Evolutionary conservation across 1,140 invertebrate species (phyloP).

Genomic region (Amyelois transitella): DNA sequence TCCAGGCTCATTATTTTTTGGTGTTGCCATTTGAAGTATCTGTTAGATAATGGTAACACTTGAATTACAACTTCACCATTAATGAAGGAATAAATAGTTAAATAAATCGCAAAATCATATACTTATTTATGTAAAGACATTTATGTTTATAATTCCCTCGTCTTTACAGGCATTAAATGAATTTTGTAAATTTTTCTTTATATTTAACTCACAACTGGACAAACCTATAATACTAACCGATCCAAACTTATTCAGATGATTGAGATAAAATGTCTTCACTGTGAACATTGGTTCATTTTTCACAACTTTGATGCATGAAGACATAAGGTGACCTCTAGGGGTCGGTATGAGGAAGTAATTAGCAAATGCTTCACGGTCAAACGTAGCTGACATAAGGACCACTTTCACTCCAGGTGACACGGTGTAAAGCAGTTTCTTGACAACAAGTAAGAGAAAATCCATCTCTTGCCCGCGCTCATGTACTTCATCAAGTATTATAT

Average conservation of each 20-base stretch:
- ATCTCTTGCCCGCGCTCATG: conserved; percentile 97
- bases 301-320: conserved; percentile 79
- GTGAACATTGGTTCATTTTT: conserved; percentile 63
- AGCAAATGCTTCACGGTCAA: conserved; percentile 83
- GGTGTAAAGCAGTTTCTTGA: conserved; percentile 86
- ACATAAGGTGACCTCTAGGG: conserved; percentile 46
- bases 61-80: no score
- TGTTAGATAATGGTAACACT: conserved; percentile 5
- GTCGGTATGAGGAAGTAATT: conserved; percentile 80
- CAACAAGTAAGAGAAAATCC: conserved; percentile 90
- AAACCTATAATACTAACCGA: conserved; percentile 37
- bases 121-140: no score
- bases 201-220: not conserved
- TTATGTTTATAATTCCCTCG: not conserved
- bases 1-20: conserved; percentile 73
- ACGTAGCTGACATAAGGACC: conserved; percentile 92
- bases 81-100: no score
- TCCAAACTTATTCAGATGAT: conserved; percentile 74
- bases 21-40: conserved; percentile 67
- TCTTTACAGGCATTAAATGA: conserved; percentile 6
- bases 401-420: conserved; percentile 84
- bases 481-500: conserved; percentile 96
- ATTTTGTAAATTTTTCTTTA: conserved; percentile 7
- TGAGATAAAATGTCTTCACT: conserved; percentile 82
- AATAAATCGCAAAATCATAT: no score